Conservation (phyloP, 2,113 vertebrate genomes). For the Sinocyclocheilus rhinocerous region DNA sequence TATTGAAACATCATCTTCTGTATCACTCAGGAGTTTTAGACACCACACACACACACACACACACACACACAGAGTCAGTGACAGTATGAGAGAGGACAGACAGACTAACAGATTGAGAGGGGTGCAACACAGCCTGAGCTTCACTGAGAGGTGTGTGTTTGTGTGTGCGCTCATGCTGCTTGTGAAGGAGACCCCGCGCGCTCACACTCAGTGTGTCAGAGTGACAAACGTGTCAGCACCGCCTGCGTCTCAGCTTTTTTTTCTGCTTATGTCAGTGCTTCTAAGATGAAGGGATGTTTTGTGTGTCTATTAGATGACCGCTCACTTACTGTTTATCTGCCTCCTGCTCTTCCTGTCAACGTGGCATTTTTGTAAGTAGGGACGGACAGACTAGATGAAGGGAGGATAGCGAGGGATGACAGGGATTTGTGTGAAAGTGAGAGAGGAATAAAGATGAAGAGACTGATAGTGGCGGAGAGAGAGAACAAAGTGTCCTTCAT, state of each 20-base stretch:
- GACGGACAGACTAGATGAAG: slow-evolving; percentile 15
- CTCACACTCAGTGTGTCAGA: not conserved
- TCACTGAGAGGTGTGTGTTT: not conserved
- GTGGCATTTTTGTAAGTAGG: slow-evolving; percentile 29
- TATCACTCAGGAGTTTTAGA: not conserved
- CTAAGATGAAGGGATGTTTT: slow-evolving; percentile 10
- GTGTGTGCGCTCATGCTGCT: not conserved
- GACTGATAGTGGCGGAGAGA: slow-evolving; percentile 48
- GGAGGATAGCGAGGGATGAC: slow-evolving; percentile 6
- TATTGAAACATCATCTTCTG: not conserved
- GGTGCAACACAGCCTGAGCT: not conserved
- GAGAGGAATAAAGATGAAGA: slow-evolving; percentile 14
- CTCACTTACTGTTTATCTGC: slow-evolving; percentile 22
- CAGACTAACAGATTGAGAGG: slow-evolving; percentile 24
- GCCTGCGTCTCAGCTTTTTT: not conserved
- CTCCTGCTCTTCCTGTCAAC: slow-evolving; percentile 18
- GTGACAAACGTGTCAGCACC: slow-evolving; percentile 16
- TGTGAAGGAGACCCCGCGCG: not conserved
- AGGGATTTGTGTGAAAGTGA: not conserved
- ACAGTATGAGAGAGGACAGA: not conserved
- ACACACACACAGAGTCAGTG: not conserved
- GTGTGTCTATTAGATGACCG: slow-evolving; percentile 25
- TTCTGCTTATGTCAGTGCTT: slow-evolving; percentile 33
- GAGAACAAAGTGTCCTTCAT: slow-evolving; percentile 27
- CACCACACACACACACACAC: not conserved